Percentiles rank a stretch among this genome's conserved stretches.
Evolutionary conservation across 2,888 invertebrate genomes (phyloP).

Genomic region (Sinohyriopsis cumingii): DNA sequence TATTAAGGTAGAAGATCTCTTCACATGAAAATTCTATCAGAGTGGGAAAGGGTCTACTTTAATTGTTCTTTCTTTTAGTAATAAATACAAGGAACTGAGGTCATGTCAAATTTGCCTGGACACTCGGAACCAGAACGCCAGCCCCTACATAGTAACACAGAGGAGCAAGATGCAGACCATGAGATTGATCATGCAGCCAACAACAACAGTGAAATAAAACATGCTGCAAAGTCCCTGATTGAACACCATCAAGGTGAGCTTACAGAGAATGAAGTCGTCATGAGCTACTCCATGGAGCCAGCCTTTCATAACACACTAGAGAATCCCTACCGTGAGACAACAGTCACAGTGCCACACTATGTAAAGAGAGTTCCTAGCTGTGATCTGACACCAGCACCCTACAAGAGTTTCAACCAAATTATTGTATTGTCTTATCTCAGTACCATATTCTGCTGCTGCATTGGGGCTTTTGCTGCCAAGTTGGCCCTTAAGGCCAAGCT

Average conservation of each 20-base stretch:
- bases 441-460: slow-evolving; percentile 49
- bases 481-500: slow-evolving; percentile 54
- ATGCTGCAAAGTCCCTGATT: slow-evolving; percentile 34
- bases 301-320: slow-evolving; percentile 51
- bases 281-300: slow-evolving; percentile 53
- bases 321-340: slow-evolving; percentile 65
- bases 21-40: too few species aligned
- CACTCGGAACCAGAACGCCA: slow-evolving; percentile 44
- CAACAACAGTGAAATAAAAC: slow-evolving; percentile 31
- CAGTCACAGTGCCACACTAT: slow-evolving; percentile 58
- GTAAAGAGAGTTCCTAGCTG: slow-evolving; percentile 56
- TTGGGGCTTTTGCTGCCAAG: slow-evolving; percentile 56
- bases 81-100: too few species aligned
- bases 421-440: slow-evolving; percentile 56
- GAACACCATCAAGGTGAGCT: slow-evolving; percentile 29
- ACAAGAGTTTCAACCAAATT: slow-evolving; percentile 59
- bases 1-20: too few species aligned
- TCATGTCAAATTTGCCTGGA: slow-evolving; percentile 2
- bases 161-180: slow-evolving; percentile 20
- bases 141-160: slow-evolving; percentile 48
- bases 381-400: slow-evolving; percentile 62
- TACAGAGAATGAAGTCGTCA: slow-evolving; percentile 34
- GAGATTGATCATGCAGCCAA: slow-evolving; percentile 23
- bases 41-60: too few species aligned
- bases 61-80: too few species aligned